These are phyloP conservation scores for Alloscopus bannaensis DNA, from an alignment of 2,888 invertebrate species.

Conservation along the genomic window DNA sequence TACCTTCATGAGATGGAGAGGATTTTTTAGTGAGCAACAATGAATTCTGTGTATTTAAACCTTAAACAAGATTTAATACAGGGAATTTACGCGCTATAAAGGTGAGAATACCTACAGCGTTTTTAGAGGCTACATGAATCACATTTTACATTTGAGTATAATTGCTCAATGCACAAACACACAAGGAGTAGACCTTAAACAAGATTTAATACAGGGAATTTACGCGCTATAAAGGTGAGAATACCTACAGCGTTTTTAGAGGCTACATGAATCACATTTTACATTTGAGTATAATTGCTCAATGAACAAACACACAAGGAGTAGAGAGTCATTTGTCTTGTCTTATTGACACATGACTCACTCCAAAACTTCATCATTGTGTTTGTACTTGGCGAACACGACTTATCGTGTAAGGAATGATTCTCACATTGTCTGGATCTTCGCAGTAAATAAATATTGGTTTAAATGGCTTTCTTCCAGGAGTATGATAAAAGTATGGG, in stretches of 20 bases:
- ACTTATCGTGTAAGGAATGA: conserved; percentile 7
- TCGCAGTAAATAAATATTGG: conserved; percentile 51
- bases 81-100: too few relatives aligned
- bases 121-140: too few relatives aligned
- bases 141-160: not conserved
- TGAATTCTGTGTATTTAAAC: too few relatives aligned
- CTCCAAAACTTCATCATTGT: conserved; percentile 3
- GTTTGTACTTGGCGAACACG: conserved; percentile 3
- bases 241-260: too few relatives aligned
- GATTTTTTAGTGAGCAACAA: too few relatives aligned
- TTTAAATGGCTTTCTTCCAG: conserved; percentile 20
- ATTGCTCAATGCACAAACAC: not conserved
- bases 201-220: too few relatives aligned
- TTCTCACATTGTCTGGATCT: conserved; percentile 15
- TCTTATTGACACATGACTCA: conserved; percentile 46
- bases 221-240: too few relatives aligned
- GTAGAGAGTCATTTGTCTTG: conserved; percentile 45
- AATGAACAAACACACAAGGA: not conserved
- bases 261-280: not conserved
- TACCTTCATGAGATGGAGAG: too few relatives aligned
- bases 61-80: too few relatives aligned
- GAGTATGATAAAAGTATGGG: conserved; percentile 21
- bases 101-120: too few relatives aligned
- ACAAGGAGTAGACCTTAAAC: too few relatives aligned
- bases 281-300: not conserved